These are phyloP conservation scores for Elephantulus edwardii DNA, from an alignment of 2,113 vertebrate species.

Conservation along the genomic window DNA sequence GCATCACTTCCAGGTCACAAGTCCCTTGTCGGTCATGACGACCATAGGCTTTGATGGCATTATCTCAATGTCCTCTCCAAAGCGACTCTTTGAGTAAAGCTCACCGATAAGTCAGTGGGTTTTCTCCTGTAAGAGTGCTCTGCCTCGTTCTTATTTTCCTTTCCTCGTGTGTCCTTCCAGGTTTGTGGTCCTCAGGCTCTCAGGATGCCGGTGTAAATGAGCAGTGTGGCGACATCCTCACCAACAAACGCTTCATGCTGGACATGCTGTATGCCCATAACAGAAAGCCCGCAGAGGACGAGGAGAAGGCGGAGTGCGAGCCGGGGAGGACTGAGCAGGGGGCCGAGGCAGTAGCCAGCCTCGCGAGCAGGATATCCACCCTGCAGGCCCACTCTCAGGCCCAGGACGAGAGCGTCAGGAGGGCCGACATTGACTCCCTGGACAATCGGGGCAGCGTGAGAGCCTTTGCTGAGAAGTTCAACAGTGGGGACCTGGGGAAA, in stretches of 20 bases:
- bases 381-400: constrained; percentile 91
- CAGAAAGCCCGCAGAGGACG: constrained; percentile 86
- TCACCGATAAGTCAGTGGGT: rapidly evolving
- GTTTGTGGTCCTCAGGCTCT: constrained; percentile 87
- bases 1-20: neutral
- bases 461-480: constrained; percentile 93
- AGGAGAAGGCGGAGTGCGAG: constrained; percentile 84
- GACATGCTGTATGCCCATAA: constrained; percentile 97
- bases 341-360: constrained; percentile 86
- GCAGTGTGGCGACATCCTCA: constrained; percentile 92
- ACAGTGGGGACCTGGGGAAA: constrained; percentile 89
- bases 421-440: constrained; percentile 89
- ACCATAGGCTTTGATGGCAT: neutral
- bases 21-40: neutral
- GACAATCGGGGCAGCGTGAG: constrained; percentile 94
- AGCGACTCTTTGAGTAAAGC: neutral
- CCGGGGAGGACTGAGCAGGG: constrained; percentile 84
- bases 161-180: constrained; percentile 82
- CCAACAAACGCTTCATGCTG: constrained; percentile 95
- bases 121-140: neutral
- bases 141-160: constrained; percentile 48
- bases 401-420: constrained; percentile 90
- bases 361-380: constrained; percentile 92
- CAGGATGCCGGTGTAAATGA: constrained; percentile 90
- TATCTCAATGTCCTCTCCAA: neutral